These are phyloP conservation scores for Drosophila prostipennis DNA, from an alignment of 2,888 invertebrate species.

Conservation along the genomic window DNA sequence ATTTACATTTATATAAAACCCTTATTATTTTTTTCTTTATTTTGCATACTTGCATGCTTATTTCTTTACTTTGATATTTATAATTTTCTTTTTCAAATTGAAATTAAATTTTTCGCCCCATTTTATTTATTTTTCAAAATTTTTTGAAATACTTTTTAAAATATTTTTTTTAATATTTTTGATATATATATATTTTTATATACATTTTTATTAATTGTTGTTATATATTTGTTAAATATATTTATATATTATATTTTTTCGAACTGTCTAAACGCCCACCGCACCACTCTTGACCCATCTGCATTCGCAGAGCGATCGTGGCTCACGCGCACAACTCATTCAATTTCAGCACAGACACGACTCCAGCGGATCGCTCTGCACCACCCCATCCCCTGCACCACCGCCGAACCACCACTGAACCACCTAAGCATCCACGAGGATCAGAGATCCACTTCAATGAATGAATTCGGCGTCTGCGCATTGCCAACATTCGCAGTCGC, in stretches of 20 bases:
- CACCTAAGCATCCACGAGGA: slow-evolving; percentile 13
- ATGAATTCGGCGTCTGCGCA: slow-evolving; percentile 69
- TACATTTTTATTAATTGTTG: too few species aligned
- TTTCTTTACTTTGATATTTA: too few species aligned
- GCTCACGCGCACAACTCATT: slow-evolving; percentile 80
- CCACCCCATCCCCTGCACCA: slow-evolving; percentile 1
- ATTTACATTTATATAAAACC: too few species aligned
- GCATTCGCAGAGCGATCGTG: slow-evolving; percentile 61
- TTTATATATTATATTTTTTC: background rate
- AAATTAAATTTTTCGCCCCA: too few species aligned
- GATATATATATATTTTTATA: too few species aligned
- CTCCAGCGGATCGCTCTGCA: slow-evolving; percentile 42
- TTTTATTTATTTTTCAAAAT: too few species aligned
- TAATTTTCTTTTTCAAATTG: too few species aligned
- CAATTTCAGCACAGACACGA: slow-evolving; percentile 78
- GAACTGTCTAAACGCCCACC: slow-evolving; percentile 6
- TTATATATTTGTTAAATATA: background rate
- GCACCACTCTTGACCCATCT: slow-evolving; percentile 33
- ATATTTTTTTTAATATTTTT: too few species aligned
- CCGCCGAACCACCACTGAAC: background rate
- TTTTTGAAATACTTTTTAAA: too few species aligned
- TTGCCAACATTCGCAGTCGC: slow-evolving; percentile 54
- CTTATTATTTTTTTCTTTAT: too few species aligned
- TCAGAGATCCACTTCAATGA: slow-evolving; percentile 53
- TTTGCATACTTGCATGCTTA: too few species aligned